These are phyloP conservation scores for Eupithecia pulchellata DNA, from an alignment of 2,888 invertebrate species.

Conservation along the genomic window DNA sequence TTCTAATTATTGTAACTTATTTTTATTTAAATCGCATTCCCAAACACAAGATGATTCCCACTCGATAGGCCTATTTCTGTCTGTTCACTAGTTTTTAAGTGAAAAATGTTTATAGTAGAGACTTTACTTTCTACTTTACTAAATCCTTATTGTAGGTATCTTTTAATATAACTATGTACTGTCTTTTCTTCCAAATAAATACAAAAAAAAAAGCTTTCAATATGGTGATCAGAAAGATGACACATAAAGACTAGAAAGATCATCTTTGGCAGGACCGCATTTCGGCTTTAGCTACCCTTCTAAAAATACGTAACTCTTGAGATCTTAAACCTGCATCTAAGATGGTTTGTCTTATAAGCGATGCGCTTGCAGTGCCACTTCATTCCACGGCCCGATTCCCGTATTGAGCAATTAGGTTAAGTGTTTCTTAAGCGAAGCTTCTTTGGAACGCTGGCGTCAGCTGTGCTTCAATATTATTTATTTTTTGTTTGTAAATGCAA, in stretches of 20 bases:
- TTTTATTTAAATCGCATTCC: too few species aligned
- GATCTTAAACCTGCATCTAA: conserved; percentile 9
- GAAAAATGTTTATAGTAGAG: too few species aligned
- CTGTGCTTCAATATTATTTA: conserved; percentile 15
- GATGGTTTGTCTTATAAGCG: conserved; percentile 15
- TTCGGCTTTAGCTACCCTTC: not conserved
- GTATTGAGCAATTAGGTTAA: conserved; percentile 48
- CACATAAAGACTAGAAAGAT: not conserved
- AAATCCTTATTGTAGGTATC: too few species aligned
- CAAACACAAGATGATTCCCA: too few species aligned
- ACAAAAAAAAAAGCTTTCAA: too few species aligned
- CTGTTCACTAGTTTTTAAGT: too few species aligned
- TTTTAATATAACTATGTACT: too few species aligned
- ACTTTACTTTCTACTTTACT: too few species aligned
- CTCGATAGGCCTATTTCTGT: too few species aligned
- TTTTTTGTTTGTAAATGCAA: conserved; percentile 4
- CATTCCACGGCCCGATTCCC: conserved; percentile 39
- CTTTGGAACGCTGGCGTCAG: conserved; percentile 22
- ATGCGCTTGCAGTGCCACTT: conserved; percentile 20
- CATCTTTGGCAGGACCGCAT: not conserved
- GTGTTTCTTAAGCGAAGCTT: conserved; percentile 44
- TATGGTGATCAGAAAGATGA: not conserved
- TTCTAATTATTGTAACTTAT: too few species aligned
- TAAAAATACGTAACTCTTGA: not conserved
- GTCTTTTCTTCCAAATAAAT: too few species aligned